These are phyloP conservation scores for Nysson spinosus DNA, from an alignment of 2,888 invertebrate species.

Conservation along the genomic window DNA sequence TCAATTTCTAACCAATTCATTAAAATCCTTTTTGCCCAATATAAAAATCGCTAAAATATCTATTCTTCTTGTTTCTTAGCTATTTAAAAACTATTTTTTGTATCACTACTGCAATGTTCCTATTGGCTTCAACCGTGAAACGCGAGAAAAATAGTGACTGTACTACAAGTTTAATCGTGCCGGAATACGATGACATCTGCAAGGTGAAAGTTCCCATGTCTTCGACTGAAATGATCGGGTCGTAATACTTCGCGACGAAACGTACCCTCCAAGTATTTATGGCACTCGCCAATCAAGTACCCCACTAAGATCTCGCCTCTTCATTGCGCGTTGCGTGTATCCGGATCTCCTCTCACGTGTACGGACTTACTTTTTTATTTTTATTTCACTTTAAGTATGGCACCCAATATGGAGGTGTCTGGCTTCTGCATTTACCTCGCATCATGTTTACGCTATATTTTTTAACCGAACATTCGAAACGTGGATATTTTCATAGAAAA, in stretches of 20 bases:
- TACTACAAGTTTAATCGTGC: conserved; percentile 29
- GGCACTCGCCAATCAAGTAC: conserved; percentile 31
- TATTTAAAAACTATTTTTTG: too few species aligned
- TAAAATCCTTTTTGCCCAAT: too few species aligned
- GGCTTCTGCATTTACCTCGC: conserved; percentile 30
- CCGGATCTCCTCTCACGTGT: conserved; percentile 52
- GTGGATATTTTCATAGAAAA: too few species aligned
- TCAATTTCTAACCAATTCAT: too few species aligned
- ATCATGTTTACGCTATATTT: too few species aligned
- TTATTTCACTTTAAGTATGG: conserved; percentile 49
- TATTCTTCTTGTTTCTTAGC: too few species aligned
- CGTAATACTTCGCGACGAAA: conserved; percentile 37
- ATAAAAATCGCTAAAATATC: too few species aligned
- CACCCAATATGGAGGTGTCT: conserved; percentile 28
- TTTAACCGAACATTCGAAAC: too few species aligned
- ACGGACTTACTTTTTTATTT: conserved; percentile 38
- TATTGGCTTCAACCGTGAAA: too few species aligned
- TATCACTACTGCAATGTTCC: too few species aligned
- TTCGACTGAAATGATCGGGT: conserved; percentile 36
- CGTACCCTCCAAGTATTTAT: conserved; percentile 30
- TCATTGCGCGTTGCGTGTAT: conserved; percentile 35
- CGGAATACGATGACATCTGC: conserved; percentile 29
- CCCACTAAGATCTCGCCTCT: conserved; percentile 16
- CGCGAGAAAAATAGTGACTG: too few species aligned
- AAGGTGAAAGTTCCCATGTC: conserved; percentile 41